A percentile compares a stretch with the other conserved stretches of the same genome.
These are phyloP conservation scores for Lutra lutra DNA, from an alignment of 2,797 vertebrate species.

Conservation along the genomic window DNA sequence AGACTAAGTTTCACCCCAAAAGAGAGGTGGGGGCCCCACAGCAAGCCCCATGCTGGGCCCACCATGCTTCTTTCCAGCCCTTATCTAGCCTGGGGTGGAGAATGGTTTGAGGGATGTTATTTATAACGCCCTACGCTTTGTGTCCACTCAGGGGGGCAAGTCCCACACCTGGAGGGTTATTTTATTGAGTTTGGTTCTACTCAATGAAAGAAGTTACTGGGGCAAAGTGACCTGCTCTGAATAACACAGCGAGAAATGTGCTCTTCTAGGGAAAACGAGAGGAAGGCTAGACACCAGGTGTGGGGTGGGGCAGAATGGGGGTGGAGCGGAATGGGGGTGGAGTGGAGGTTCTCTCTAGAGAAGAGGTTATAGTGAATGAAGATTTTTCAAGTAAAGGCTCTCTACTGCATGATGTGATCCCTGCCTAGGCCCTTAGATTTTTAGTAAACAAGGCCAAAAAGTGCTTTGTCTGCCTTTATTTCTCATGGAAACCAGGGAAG, in stretches of 20 bases:
- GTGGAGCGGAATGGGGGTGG: not conserved
- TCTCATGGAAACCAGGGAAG: not conserved
- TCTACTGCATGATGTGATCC: not conserved
- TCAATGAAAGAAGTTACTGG: not conserved
- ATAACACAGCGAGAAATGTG: not conserved
- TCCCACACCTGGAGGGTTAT: not conserved
- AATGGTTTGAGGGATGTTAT: not conserved
- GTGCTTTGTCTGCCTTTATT: not conserved
- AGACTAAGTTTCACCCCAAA: not conserved
- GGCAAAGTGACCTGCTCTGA: not conserved
- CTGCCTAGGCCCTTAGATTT: not conserved
- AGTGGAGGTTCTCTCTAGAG: not conserved
- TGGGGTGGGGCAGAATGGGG: not conserved
- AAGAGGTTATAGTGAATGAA: not conserved
- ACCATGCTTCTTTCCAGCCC: not conserved
- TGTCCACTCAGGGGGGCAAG: too few species aligned
- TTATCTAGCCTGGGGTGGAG: not conserved
- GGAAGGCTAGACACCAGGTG: not conserved
- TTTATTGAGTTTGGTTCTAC: not conserved
- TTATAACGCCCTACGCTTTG: not conserved
- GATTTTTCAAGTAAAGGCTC: not conserved
- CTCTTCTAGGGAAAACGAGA: not conserved
- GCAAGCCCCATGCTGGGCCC: not conserved
- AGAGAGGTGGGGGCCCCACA: too few species aligned
- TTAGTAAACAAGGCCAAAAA: not conserved